Percentiles rank a stretch among this genome's conserved stretches.
Conservation (phyloP, 1,140 invertebrate genomes). For the Leptinotarsa texana region DNA sequence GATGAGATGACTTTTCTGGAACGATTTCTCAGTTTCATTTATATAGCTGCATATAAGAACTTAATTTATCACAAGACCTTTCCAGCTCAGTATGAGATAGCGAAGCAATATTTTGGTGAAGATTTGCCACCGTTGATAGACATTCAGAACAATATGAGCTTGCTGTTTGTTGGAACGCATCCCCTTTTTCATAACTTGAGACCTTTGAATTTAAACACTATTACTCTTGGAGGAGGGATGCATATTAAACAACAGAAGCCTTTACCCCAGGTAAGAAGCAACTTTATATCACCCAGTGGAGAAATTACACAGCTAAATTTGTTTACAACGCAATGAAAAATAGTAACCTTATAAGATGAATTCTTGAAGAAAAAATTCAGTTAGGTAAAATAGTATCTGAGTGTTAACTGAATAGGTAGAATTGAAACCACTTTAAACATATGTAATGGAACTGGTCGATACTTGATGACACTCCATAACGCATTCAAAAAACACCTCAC, state of each 20-base stretch:
- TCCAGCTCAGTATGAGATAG: conserved; percentile 44
- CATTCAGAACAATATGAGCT: conserved; percentile 57
- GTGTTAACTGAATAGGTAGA: too few species aligned
- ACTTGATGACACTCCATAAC: too few species aligned
- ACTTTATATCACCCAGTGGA: too few species aligned
- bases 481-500: too few species aligned
- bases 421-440: too few species aligned
- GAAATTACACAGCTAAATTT: too few species aligned
- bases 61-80: conserved; percentile 29
- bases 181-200: conserved; percentile 55
- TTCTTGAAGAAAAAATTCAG: too few species aligned
- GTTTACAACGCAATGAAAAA: too few species aligned
- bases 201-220: conserved; percentile 57
- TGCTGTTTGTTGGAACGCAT: conserved; percentile 61
- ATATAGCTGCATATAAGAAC: conserved; percentile 11
- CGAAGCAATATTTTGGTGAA: conserved; percentile 55
- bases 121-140: conserved; percentile 55
- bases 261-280: conserved; percentile 43
- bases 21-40: conserved; percentile 34
- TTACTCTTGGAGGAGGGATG: conserved; percentile 59
- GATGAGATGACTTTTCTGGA: conserved; percentile 31
- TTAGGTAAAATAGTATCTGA: too few species aligned
- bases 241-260: conserved; percentile 55
- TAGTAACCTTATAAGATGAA: too few species aligned
- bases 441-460: too few species aligned